phyloP scores from a whole-genome alignment of 23 tunicate genomes.

The Ciona savignyi region DNA sequence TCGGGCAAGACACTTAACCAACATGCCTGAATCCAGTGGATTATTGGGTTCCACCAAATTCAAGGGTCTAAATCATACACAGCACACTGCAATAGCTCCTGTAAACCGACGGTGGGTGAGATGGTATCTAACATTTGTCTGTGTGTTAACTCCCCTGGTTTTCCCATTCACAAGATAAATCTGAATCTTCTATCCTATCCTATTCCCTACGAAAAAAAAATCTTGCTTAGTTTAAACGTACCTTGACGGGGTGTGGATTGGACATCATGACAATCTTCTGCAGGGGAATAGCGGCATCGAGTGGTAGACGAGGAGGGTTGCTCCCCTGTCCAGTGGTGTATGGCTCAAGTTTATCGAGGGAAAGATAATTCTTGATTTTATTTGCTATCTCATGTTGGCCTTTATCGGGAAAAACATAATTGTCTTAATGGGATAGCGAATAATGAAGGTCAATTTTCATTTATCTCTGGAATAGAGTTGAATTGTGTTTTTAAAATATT shows the following conservation, averaged over 20 bases:
- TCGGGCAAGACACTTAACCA: no score
- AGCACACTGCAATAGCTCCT: no score
- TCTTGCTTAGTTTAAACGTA: slow-evolving; percentile 7
- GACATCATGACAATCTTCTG: slow-evolving; percentile 39
- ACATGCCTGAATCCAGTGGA: no score
- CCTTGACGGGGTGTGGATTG: slow-evolving; percentile 89
- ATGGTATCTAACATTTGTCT: no score
- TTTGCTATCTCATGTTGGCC: slow-evolving; percentile 82
- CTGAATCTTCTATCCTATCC: no score
- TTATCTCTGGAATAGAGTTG: no score
- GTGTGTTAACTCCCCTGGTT: no score
- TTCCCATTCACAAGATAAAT: no score
- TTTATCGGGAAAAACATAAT: slow-evolving; percentile 3
- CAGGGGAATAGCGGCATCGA: slow-evolving; percentile 22
- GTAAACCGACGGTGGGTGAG: no score
- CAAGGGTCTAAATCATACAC: no score
- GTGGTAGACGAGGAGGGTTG: slow-evolving; percentile 32
- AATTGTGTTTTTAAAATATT: neutral
- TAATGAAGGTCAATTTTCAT: neutral
- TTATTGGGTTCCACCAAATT: no score
- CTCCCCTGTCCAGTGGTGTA: slow-evolving; percentile 59
- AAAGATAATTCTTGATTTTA: slow-evolving; percentile 52
- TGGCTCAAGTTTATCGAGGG: slow-evolving; percentile 50
- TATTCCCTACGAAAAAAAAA: no score
- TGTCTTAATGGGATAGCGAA: neutral